Evolutionary conservation across 2,888 invertebrate species (phyloP).

Genomic region (Plutella xylostella): DNA sequence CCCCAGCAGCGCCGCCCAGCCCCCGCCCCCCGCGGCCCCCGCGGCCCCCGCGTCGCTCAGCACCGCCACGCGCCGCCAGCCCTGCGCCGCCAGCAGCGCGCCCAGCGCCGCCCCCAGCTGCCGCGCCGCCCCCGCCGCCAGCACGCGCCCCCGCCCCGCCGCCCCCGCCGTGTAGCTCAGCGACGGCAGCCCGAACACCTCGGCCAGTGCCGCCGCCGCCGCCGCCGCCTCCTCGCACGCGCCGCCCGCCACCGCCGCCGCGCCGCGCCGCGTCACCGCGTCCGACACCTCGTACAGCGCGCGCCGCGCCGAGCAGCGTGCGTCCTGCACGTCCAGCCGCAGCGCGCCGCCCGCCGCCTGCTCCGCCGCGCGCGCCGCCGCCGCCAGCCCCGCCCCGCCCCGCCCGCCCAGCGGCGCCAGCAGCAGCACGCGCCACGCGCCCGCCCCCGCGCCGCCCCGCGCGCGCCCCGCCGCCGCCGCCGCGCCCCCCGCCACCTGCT

Average conservation of each 20-base stretch:
- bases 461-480: constrained; percentile 22
- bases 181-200: constrained; percentile 37
- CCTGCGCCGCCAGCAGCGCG: constrained; percentile 20
- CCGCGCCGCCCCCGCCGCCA: constrained; percentile 23
- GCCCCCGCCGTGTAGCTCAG: constrained; percentile 42
- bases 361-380: constrained; percentile 40
- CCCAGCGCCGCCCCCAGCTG: constrained; percentile 25
- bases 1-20: not conserved
- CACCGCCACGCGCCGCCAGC: constrained; percentile 34
- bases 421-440: no score
- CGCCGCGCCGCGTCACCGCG: constrained; percentile 33
- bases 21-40: constrained; percentile 24
- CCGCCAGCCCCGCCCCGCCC: constrained; percentile 30
- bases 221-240: constrained; percentile 47
- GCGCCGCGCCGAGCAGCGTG: constrained; percentile 38
- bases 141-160: constrained; percentile 13
- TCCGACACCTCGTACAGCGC: constrained; percentile 43
- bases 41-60: constrained; percentile 28
- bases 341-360: constrained; percentile 10
- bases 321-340: constrained; percentile 41
- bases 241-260: constrained; percentile 43
- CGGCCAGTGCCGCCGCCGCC: constrained; percentile 41
- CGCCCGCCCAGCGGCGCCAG: constrained; percentile 26
- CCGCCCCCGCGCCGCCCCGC: constrained; percentile 17
- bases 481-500: constrained; percentile 27